phyloP scores from a whole-genome alignment of 1,140 invertebrate species.

The Neoseiulus cucumeris region DNA sequence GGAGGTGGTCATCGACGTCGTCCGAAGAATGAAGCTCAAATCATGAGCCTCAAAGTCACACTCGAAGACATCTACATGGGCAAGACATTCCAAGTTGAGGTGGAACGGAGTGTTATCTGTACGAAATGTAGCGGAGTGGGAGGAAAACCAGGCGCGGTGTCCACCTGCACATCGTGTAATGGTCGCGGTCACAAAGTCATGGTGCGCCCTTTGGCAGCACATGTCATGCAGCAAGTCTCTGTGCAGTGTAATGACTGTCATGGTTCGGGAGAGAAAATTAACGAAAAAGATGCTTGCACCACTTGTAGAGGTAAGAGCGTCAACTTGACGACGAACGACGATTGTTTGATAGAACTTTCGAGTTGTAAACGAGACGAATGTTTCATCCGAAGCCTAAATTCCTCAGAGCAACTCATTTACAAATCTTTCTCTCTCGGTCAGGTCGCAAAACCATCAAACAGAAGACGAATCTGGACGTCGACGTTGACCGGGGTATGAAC shows the following conservation, averaged over 20 bases:
- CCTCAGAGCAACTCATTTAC: no score
- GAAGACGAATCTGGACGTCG: slow-evolving; percentile 37
- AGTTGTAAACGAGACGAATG: no score
- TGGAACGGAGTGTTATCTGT: slow-evolving; percentile 30
- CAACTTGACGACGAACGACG: no score
- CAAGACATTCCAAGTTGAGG: slow-evolving; percentile 30
- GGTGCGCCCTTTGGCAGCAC: slow-evolving; percentile 29
- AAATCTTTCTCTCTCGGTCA: neutral
- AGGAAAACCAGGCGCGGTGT: slow-evolving; percentile 24
- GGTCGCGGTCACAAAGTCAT: slow-evolving; percentile 28
- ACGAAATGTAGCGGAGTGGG: slow-evolving; percentile 27
- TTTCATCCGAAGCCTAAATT: no score
- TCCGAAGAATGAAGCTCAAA: slow-evolving; percentile 33
- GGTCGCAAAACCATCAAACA: slow-evolving; percentile 30
- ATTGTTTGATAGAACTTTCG: no score
- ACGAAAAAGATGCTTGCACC: slow-evolving; percentile 53
- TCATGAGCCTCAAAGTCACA: slow-evolving; percentile 23
- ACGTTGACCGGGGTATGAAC: slow-evolving; percentile 36
- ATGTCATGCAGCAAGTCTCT: slow-evolving; percentile 33
- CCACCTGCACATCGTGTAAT: slow-evolving; percentile 25
- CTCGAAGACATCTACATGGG: slow-evolving; percentile 32
- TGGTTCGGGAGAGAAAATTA: slow-evolving; percentile 46
- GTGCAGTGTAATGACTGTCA: slow-evolving; percentile 33
- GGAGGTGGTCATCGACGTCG: slow-evolving; percentile 30
- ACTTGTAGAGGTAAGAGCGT: slow-evolving; percentile 38